Evolutionary conservation across 2,888 invertebrate genomes (phyloP), one percentile per base, ranked within the genome.

Genomic region (Apoda limacodes): DNA sequence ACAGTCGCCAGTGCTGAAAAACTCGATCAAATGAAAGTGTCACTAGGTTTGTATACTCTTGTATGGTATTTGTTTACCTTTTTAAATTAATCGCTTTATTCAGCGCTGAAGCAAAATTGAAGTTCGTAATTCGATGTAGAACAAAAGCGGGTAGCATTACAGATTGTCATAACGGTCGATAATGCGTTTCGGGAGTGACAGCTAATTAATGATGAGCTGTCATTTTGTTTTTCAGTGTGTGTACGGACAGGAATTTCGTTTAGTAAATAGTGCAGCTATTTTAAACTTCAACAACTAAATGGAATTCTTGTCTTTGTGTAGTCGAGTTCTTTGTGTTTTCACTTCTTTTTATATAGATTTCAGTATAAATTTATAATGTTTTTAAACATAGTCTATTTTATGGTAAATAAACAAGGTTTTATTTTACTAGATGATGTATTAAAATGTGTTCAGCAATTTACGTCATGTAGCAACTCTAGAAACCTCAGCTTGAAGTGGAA

Each of bases 161-260:
- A 57, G 60, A 62, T 61, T 52, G 61, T 62, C 60, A 60, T 60
- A 62, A 60, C 56, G 55, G 45, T 43, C 55, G 46, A 53, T 59
- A 56, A 56, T 52, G 60, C 46, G 48, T 46, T 35, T 32, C 45
- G 33, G 42, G 45, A 44, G 47, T 51, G 62, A 55, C 61, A 55
- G 57, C 42, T 50, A 47, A 53, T 57, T 50, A 51, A 55, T 54
- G 47, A 48, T 50, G 40, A 15, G 21, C 31, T 23, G 10, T 6
- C 19, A 37, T 36, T 28, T 10, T 13, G 29, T 35, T 41, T 40
- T 42, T 40, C 35, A 35, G 29, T 42, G 28, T 26, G 37, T 14
- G 32, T 27, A 25, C 23, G 30, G 14, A 20, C 14, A 23, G 40
- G 35, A 42, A 37, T 37, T 22, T 13, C 22, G n/a, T 25, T 17